Conservation (phyloP, 2,888 invertebrate species). For the Embidobia sp. region DNA sequence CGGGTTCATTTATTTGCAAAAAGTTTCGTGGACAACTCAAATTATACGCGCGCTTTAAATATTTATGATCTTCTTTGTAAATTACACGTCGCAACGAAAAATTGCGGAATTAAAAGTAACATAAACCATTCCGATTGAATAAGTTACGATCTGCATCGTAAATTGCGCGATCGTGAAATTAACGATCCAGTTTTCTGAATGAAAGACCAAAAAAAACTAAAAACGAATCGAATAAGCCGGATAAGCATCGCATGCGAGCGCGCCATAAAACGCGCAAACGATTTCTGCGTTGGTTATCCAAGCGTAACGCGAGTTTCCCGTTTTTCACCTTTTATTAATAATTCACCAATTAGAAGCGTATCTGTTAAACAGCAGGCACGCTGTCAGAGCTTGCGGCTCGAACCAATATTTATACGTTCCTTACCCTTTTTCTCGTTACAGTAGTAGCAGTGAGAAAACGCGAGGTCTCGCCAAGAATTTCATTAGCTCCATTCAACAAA, state of each 20-base stretch:
- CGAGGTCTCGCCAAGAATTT: slow-evolving; percentile 59
- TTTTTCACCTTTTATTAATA: slow-evolving; percentile 63
- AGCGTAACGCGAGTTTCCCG: slow-evolving; percentile 52
- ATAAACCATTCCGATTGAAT: slow-evolving; percentile 18
- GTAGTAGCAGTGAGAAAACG: slow-evolving; percentile 57
- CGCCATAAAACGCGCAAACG: slow-evolving; percentile 39
- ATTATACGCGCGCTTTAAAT: neutral
- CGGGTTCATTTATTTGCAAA: no score
- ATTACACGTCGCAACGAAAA: slow-evolving; percentile 23
- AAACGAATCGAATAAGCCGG: slow-evolving; percentile 40
- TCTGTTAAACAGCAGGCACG: slow-evolving; percentile 56
- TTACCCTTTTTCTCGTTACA: slow-evolving; percentile 62
- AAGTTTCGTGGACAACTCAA: no score
- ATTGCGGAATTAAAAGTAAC: slow-evolving; percentile 8
- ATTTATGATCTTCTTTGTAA: slow-evolving; percentile 10
- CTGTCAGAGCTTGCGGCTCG: slow-evolving; percentile 39
- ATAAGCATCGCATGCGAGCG: slow-evolving; percentile 52
- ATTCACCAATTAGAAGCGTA: slow-evolving; percentile 63
- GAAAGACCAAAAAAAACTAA: slow-evolving; percentile 27
- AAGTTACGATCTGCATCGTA: slow-evolving; percentile 42
- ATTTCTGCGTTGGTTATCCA: slow-evolving; percentile 52
- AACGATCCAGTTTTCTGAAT: slow-evolving; percentile 49
- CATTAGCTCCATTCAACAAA: slow-evolving; percentile 61
- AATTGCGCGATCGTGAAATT: slow-evolving; percentile 38
- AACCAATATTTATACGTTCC: slow-evolving; percentile 40